Base-by-base conservation (phyloP, 1,140 invertebrate genomes). In the Pseudomyrmex gracilis region DNA sequence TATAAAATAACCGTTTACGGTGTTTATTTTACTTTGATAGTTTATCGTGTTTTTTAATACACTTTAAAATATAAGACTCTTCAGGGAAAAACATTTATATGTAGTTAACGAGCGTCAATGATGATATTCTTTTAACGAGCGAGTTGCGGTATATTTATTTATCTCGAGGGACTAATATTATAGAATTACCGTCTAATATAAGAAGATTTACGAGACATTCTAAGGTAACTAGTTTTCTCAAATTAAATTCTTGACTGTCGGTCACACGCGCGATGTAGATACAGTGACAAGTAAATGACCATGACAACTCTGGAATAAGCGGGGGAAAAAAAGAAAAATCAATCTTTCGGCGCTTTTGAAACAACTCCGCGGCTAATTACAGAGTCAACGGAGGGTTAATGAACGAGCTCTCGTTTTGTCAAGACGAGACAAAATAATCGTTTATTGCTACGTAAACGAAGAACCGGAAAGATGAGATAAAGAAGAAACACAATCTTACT, bases 101-200 rank as follows among this genome's bases (percentile, higher is more conserved):
- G 10, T 49, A 71, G 49, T 70, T 70, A 70, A 80, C 60, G 58
- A 78, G n/a, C 7, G 53, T 12, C 4, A 78, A 47, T n/a, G 9
- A 20, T 12, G 2, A 34, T 34, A 34, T 58, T 70, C n/a, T 47
- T n/a, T 53, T 71, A 80, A 71, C n/a, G 15, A 70, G 5, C 5
- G n/a, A n/a, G 71, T 60, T 71, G 68, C 1, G 3, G 3, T 66
- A 24, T 17, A 47, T 78, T 78, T 60, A 47, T 12, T 60, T 12
- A 47, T 60, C 45, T 17, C 20, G 20, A 9, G 22, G 15, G 20
- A 49, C 9, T 57, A 70, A 49, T 80, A 80, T 49, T 58, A 47
- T 9, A 15, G 5, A 34, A 70, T 45, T 77, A 17, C 17, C 13
- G 9, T 12, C 55, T 77, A 34, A 34, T 68, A 45, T 58, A 70